Evolutionary conservation across 2,888 invertebrate species (phyloP).

Genomic region (Drosophila diplacantha): DNA sequence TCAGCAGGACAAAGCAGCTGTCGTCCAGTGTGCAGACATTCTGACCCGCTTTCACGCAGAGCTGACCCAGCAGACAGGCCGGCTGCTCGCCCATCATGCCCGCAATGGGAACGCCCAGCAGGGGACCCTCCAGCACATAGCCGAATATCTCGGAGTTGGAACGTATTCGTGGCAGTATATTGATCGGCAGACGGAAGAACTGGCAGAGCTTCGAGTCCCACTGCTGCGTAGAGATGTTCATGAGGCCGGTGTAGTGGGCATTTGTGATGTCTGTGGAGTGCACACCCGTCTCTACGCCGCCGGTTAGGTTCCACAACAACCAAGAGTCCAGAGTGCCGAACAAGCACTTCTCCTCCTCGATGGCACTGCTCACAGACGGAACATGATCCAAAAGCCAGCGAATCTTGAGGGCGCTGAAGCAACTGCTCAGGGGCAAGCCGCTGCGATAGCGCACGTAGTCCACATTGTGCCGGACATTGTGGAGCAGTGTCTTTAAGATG

Average conservation of each 20-base stretch:
- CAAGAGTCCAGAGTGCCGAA: slow-evolving; percentile 97
- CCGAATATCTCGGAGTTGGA: slow-evolving; percentile 97
- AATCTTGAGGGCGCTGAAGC: slow-evolving; percentile 96
- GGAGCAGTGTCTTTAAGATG: slow-evolving; percentile 87
- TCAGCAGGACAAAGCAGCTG: slow-evolving; percentile 95
- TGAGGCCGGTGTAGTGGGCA: slow-evolving; percentile 96
- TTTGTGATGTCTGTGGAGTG: slow-evolving; percentile 98
- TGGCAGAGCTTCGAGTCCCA: slow-evolving; percentile 94
- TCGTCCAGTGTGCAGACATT: slow-evolving; percentile 97
- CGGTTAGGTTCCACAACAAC: slow-evolving; percentile 91
- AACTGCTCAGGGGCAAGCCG: slow-evolving; percentile 93
- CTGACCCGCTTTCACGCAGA: slow-evolving; percentile 91
- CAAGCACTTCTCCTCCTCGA: slow-evolving; percentile 84
- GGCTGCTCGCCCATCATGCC: slow-evolving; percentile 97
- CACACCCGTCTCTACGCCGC: slow-evolving; percentile 81
- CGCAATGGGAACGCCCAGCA: slow-evolving; percentile 90
- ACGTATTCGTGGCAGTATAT: slow-evolving; percentile 91
- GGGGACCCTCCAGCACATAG: slow-evolving; percentile 84
- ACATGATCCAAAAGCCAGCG: slow-evolving; percentile 95
- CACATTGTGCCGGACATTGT: slow-evolving; percentile 85
- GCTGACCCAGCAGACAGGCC: slow-evolving; percentile 94
- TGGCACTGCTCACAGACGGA: slow-evolving; percentile 84
- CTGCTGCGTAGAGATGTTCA: slow-evolving; percentile 91
- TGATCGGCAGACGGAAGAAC: slow-evolving; percentile 91
- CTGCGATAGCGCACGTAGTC: slow-evolving; percentile 79